phyloP scores from a whole-genome alignment of 30 jellyfish, hydroid and myxozoan species.

The Turritopsis dohrnii region DNA sequence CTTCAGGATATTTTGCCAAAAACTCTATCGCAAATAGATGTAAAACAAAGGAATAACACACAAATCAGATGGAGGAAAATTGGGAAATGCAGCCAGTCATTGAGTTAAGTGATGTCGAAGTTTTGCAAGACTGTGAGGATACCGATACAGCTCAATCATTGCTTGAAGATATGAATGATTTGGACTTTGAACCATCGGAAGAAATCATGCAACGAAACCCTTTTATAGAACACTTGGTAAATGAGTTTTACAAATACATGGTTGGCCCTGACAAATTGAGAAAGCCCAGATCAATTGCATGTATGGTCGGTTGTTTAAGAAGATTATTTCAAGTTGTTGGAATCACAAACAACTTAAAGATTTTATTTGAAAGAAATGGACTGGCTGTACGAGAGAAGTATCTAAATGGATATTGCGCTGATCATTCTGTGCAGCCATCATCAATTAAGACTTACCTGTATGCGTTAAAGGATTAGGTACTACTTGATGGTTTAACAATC shows the following conservation, averaged over 20 bases:
- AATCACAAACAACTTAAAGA: not conserved
- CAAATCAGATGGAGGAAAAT: not conserved
- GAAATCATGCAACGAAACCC: not conserved
- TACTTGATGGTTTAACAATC: not conserved
- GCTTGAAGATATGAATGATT: not conserved
- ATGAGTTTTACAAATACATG: not conserved
- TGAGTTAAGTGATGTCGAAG: slow-evolving; percentile 4
- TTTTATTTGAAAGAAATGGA: not conserved
- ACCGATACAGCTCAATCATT: not conserved
- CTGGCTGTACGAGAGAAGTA: not conserved
- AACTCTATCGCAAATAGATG: not conserved
- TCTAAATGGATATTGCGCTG: not conserved
- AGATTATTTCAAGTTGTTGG: not conserved
- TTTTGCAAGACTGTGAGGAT: not conserved
- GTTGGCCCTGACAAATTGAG: slow-evolving; percentile 12
- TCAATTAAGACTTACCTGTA: not conserved
- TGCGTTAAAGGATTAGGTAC: not conserved
- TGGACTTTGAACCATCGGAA: not conserved
- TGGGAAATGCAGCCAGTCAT: not conserved
- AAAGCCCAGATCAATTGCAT: not conserved
- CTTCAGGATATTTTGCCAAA: not conserved
- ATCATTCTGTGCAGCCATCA: not conserved
- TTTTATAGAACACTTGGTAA: not conserved
- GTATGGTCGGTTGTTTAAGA: not conserved
- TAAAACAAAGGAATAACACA: not conserved